Percentiles rank a stretch among this genome's conserved stretches.
These are phyloP conservation scores for Passer domesticus DNA, from an alignment of 2,113 vertebrate species.

Conservation along the genomic window DNA sequence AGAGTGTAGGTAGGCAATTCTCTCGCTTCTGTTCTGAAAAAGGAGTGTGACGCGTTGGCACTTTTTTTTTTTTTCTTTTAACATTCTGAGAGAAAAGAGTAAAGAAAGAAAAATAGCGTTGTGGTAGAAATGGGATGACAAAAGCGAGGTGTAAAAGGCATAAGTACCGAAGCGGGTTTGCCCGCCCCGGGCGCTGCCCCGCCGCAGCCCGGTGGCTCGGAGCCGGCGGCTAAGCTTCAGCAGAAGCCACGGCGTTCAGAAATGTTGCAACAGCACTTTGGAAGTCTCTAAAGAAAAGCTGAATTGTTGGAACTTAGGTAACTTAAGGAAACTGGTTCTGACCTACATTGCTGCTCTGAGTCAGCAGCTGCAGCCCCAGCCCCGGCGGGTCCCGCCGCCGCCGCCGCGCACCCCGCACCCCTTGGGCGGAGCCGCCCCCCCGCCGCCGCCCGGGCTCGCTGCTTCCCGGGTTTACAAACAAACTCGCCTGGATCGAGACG, in stretches of 20 bases:
- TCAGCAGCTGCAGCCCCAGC: constrained; percentile 23
- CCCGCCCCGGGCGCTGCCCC: not conserved
- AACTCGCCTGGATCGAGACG: not conserved
- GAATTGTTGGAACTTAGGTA: constrained; percentile 10
- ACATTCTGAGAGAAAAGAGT: not conserved
- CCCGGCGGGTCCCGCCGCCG: not conserved
- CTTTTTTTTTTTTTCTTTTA: not conserved
- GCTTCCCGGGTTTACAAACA: not conserved
- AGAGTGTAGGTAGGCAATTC: not conserved
- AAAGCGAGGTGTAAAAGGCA: not conserved
- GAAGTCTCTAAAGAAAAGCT: constrained; percentile 11
- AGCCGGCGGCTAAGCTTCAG: not conserved
- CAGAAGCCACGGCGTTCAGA: not conserved
- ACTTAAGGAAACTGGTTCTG: constrained; percentile 27
- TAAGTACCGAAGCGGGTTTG: not conserved
- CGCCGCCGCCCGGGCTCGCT: not conserved
- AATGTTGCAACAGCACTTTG: not conserved
- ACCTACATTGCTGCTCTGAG: constrained; percentile 36
- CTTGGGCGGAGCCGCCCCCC: not conserved
- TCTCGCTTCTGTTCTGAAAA: not conserved
- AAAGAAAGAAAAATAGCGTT: not conserved
- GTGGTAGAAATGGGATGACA: not conserved
- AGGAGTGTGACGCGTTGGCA: not conserved
- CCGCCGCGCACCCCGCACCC: not conserved
- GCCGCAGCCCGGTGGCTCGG: not conserved